A percentile compares a stretch with the other conserved stretches of the same genome.
Evolutionary conservation across 2,113 vertebrate genomes (phyloP).

Genomic region (Zosterops pallidus): DNA sequence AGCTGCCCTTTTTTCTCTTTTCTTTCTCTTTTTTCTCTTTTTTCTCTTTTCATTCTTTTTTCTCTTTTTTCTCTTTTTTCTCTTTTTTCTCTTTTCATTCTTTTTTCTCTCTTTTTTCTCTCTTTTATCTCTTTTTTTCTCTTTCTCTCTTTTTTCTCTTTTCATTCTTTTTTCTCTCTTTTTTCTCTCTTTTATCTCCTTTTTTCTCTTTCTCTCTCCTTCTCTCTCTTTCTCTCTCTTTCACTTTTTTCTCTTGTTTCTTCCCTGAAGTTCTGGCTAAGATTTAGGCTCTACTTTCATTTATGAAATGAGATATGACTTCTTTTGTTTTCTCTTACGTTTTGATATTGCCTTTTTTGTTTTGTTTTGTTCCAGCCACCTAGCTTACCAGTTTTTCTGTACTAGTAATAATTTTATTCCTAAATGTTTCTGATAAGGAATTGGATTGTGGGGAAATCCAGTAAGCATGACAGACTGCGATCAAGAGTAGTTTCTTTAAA

Average conservation of each 20-base stretch:
- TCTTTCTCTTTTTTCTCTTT: background rate
- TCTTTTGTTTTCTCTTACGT: background rate
- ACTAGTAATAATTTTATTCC: background rate
- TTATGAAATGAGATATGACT: background rate
- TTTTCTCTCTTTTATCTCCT: background rate
- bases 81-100: background rate
- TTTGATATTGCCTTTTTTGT: background rate
- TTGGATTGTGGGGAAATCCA: background rate
- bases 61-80: background rate
- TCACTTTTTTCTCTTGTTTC: background rate
- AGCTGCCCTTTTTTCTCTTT: background rate
- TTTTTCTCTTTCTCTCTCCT: background rate
- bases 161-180: background rate
- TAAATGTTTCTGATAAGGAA: background rate
- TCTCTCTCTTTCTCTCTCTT: background rate
- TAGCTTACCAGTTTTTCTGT: background rate
- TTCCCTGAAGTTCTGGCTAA: background rate
- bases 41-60: background rate
- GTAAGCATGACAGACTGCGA: background rate
- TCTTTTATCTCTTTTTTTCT: background rate
- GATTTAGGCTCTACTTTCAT: background rate
- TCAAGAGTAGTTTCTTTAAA: background rate
- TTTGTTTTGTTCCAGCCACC: background rate
- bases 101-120: background rate
- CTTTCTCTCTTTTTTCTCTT: background rate